These are phyloP conservation scores for Oryctolagus cuniculus DNA, from an alignment of 2,113 vertebrate species.

Conservation along the genomic window mOryCun1.1 NC_091445.1:37598501-37599000, in stretches of 20 bases:
- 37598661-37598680: not conserved
- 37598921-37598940: conserved; percentile 63
- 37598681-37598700: not conserved
- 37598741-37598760: conserved; percentile 72
- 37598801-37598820: conserved; percentile 80
- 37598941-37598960: not conserved
- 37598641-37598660: conserved; percentile 7
- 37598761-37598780: conserved; percentile 75
- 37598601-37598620: not conserved
- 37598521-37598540: not conserved
- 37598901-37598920: conserved; percentile 83
- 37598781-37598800: conserved; percentile 65
- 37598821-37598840: conserved; percentile 80
- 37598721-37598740: conserved; percentile 33
- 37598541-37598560: not conserved
- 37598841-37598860: conserved; percentile 79
- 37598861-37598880: conserved; percentile 83
- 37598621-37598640: accelerated
- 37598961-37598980: conserved; percentile 53
- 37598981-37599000: conserved; percentile 65
- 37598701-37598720: conserved; percentile 41
- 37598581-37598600: not conserved
- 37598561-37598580: not conserved
- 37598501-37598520: not conserved
- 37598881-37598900: conserved; percentile 84